phyloP scores from a whole-genome alignment of 2,888 invertebrate genomes.

The Plemyria rubiginata region DNA sequence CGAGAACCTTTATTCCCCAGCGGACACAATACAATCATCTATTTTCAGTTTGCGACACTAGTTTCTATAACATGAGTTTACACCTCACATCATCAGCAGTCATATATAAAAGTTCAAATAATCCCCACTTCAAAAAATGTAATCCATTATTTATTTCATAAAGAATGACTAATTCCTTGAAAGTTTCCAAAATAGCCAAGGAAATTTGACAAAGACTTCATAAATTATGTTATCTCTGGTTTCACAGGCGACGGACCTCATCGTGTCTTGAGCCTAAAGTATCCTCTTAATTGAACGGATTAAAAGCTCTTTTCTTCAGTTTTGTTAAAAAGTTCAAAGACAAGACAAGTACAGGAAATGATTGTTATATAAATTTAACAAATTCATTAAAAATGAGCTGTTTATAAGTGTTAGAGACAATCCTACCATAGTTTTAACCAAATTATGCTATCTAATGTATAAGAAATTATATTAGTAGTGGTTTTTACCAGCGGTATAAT shows the following conservation, averaged over 20 bases:
- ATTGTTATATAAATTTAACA: background rate
- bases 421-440: no score
- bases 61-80: no score
- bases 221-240: conserved; percentile 4
- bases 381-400: background rate
- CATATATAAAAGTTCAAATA: no score
- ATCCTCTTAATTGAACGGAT: conserved; percentile 35
- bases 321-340: conserved; percentile 13
- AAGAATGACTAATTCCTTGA: background rate
- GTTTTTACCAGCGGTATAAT: no score
- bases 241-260: conserved; percentile 18
- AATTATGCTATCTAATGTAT: no score
- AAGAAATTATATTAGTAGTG: no score
- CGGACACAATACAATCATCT: no score
- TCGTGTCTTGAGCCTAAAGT: conserved; percentile 32
- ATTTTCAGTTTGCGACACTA: no score
- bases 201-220: background rate
- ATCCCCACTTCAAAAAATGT: no score
- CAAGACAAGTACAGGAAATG: background rate
- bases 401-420: no score
- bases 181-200: background rate
- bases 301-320: conserved; percentile 17
- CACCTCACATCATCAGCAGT: no score
- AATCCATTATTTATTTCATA: background rate
- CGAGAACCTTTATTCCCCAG: no score